Evolutionary conservation across 2,113 vertebrate species (phyloP), one percentile per base, ranked within the genome.

Genomic region (Excalfactoria chinensis): DNA sequence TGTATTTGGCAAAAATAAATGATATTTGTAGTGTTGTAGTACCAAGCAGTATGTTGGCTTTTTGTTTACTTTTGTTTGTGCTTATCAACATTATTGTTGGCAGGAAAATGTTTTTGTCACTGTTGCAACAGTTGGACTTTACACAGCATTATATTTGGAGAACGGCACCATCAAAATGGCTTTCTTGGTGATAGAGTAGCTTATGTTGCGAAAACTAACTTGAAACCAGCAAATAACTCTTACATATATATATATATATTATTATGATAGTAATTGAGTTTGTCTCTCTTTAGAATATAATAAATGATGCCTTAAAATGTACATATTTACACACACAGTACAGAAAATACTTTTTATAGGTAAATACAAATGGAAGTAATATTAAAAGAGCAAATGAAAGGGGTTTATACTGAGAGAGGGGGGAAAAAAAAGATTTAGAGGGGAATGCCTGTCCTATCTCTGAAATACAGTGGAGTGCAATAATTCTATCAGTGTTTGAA

Each of bases 61-160:
- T 91, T 70, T 84, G 20, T 84, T 89, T 92, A 28, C 58, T 84
- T 90, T 77, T 89, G 35, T 89, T 71, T 86, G 32, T 74, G 79
- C 46, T 13, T 63, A 46, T 88, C 46, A 80, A 58, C 32, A 6
- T 87, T 75, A 70, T 76, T 89, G 46, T 83, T 89, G 93, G 68
- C 82, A 86, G 72, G 88, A 30, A 59, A 76, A 56, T 84, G 75
- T 88, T 73, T 91, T 83, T 93, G 37, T 94, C 68, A n/a, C 35
- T 79, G 16, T 76, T 83, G 51, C 82, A 85, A 55, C 85, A 77
- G 55, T 88, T 95, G 82, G 79, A 83, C 60, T 34, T 88, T 83
- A 28, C 18, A 69, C 34, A 67, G 11, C 74, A 32, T 89, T 88
- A 48, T 80, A 34, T 72, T 76, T 83, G 44, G 48, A 84, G 75